Evolutionary conservation across 2,888 invertebrate species (phyloP).

Genomic region (Oligia strigilis): DNA sequence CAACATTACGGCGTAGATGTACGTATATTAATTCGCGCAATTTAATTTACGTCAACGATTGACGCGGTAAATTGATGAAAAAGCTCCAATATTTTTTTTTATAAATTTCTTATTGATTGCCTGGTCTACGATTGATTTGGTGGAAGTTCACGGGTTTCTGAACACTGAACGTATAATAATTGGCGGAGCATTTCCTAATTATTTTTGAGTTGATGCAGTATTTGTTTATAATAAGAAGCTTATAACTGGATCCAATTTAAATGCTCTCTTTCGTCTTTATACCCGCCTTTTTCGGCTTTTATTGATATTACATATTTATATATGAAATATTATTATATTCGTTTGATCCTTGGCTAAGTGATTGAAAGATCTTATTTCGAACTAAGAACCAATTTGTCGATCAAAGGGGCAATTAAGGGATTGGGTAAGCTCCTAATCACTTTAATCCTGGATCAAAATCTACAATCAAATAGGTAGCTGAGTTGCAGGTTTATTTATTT

Average conservation of each 20-base stretch:
- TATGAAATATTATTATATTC: constrained; percentile 3
- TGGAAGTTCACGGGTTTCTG: constrained; percentile 58
- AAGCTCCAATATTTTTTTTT: constrained; percentile 70
- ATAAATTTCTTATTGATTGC: constrained; percentile 72
- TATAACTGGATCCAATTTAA: constrained; percentile 18
- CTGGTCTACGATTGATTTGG: constrained; percentile 59
- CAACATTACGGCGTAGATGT: constrained; percentile 67
- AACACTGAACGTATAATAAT: constrained; percentile 55
- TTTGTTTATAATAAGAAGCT: constrained; percentile 49
- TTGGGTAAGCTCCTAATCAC: constrained; percentile 22
- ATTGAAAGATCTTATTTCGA: constrained; percentile 44
- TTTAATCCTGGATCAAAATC: constrained; percentile 11
- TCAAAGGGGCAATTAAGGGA: constrained; percentile 31
- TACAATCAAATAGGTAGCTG: neutral
- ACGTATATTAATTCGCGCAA: constrained; percentile 77
- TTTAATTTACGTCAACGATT: constrained; percentile 74
- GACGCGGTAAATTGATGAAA: constrained; percentile 72
- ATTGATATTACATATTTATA: constrained; percentile 34
- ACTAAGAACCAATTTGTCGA: constrained; percentile 36
- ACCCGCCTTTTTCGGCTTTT: constrained; percentile 6
- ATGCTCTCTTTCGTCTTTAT: constrained; percentile 32
- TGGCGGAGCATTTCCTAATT: constrained; percentile 53
- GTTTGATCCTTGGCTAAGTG: constrained; percentile 32
- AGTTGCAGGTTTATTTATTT: neutral
- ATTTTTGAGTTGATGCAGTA: constrained; percentile 53